Evolutionary conservation across 2,888 invertebrate genomes (phyloP), one percentile per base, ranked within the genome.

Genomic region (Melanostoma scalare): DNA sequence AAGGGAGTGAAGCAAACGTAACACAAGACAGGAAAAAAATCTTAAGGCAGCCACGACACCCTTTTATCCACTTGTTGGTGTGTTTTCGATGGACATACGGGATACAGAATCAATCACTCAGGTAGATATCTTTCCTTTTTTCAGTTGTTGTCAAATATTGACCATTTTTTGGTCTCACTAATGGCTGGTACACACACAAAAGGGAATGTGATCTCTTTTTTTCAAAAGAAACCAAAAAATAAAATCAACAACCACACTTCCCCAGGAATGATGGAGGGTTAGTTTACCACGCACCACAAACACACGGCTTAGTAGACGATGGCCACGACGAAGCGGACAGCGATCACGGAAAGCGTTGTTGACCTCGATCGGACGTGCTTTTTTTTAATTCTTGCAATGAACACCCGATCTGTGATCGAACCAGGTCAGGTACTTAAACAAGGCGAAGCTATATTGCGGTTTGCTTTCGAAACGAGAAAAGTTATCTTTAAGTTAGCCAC

Each of bases 321-420:
- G 33, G n/a, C 55, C 53, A 56, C 56, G 61, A 55, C 58, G 20
- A 44, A 60, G 35, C 42, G 42, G 67, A 71, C 74, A 61, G 36
- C 84, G 75, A 84, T 84, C 75, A 79, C 79, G 79, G 84, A 75
- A 75, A 69, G 75, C 71, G 79, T 71, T 75, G 74, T 71, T 79
- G 84, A 79, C 84, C 84, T 84, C 84, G 84, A 84, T 84, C 55
- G 74, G 61, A 77, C 61, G 77, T 77, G 81, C 56, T 68, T 67
- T 48, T 48, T 68, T 50, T 53, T 55, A 67, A 36, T 53, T 73
- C 63, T 63, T 73, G 20, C 20, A 20, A 20, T 20, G 20, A 20
- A 61, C 46, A 65, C 63, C 65, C 77, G 58, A 77, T 77, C 82
- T 52, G 46, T 69, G 46, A 73, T 73, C 78, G 82, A 82, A 1